These are phyloP conservation scores for Chaetodon trifasciatus DNA, from an alignment of 2,797 vertebrate genomes.

Conservation along the genomic window DNA sequence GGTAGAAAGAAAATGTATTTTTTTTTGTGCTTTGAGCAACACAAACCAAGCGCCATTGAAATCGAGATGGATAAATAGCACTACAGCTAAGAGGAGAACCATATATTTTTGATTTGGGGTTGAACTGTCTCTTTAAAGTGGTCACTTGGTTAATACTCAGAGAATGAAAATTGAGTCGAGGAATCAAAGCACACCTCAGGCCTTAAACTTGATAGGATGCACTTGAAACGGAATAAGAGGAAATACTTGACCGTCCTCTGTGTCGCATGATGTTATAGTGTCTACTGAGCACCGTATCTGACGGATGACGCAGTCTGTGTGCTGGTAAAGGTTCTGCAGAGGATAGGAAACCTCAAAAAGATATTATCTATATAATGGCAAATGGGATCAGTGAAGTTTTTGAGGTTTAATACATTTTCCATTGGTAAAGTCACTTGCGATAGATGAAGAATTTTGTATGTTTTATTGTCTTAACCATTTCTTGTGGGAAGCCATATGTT, in stretches of 20 bases:
- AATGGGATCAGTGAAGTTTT: conserved; percentile 63
- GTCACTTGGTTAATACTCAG: conserved; percentile 61
- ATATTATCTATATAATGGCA: conserved; percentile 65
- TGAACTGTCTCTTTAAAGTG: conserved; percentile 1
- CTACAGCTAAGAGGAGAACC: no score
- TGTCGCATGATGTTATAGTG: conserved; percentile 60
- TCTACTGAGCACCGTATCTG: conserved; percentile 60
- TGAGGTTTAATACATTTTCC: conserved; percentile 57
- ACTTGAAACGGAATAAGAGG: conserved; percentile 73
- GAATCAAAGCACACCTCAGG: conserved; percentile 83
- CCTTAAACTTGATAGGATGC: conserved; percentile 83
- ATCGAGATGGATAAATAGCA: no score
- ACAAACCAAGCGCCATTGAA: no score
- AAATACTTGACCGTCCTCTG: conserved; percentile 72
- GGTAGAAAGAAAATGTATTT: no score
- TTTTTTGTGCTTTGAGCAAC: no score
- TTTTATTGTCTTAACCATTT: conserved; percentile 86
- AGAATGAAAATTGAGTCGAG: conserved; percentile 61
- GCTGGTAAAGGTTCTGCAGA: conserved; percentile 53
- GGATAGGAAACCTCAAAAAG: conserved; percentile 57
- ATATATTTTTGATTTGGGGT: no score
- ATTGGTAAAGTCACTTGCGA: conserved; percentile 69
- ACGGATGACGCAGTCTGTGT: conserved; percentile 50
- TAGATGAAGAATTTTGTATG: conserved; percentile 74
- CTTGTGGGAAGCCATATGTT: conserved; percentile 81